Evolutionary conservation across 2,797 vertebrate genomes (phyloP), one percentile per base, ranked within the genome.

Genomic region (Oreonectes daqikongensis): DNA sequence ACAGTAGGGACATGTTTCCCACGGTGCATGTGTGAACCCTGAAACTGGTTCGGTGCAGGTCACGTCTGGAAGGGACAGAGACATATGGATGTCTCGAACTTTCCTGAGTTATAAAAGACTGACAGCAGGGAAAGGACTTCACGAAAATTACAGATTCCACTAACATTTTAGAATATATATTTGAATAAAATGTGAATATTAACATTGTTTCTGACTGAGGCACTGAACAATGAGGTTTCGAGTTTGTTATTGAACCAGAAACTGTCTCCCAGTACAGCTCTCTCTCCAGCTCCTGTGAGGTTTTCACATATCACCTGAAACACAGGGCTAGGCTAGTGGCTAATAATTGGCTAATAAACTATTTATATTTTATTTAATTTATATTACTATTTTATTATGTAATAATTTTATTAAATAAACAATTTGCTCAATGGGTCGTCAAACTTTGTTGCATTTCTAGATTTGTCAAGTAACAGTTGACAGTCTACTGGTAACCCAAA

Each of bases 191-290:
- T 30, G 3, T 35, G 2, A n/a, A 61, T 35, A 38, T 35, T 11
- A 35, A 38, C 30, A 35, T 3, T 42, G 3, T 22, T 72, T 15
- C 30, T n/a, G 30, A 35, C 42, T 63, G 30, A 24, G 2, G 10
- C 30, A 28, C 35, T 40, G 22, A 26, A 38, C 22, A 46, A 20
- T 59, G 26, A 12, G 38, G 32, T 64, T 38, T 52, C 40, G 24
- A 17, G 17, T 52, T 65, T 53, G 22, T 64, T 64, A 17, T 5
- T 72, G 20, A 73, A 73, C 20, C 20, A 64, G 7, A 72, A 17
- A 14, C 40, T 32, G 12, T 15, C 35, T 24, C 22, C 1, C 50
- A 53, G 2, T 32, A 60, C 28, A n/a, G 15, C 32, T 30, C 7
- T 60, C 57, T 60, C 57, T 32, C 15, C 15, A 60, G 17, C 32